Base-by-base conservation (phyloP, 1,140 invertebrate genomes). In the Calephelis nemesis region DNA sequence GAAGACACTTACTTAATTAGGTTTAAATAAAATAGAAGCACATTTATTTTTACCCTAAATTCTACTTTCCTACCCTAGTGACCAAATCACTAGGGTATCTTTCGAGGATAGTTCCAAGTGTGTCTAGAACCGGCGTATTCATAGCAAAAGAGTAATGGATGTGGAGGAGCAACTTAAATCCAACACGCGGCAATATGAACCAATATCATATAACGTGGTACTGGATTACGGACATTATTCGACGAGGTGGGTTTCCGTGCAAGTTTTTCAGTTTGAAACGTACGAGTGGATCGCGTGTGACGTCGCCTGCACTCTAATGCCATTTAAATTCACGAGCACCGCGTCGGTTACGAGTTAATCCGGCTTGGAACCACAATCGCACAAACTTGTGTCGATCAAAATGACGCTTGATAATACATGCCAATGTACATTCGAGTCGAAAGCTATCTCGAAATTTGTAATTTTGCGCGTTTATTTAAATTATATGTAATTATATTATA, bases 301-400 rank as follows among this genome's bases (percentile, higher is more conserved):
- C 49, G 65, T 64, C 47, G 47, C 58, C 47, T 52, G 52, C 63
- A 63, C 69, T 62, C 40, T 75, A 73, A 75, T 75, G 54, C 69
- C 50, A 77, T 77, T 73, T 70, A 72, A 73, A 77, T 77, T 77
- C 74, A 69, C 52, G 64, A 66, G 65, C 48, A 54, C 68, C 65
- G 58, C 69, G 62, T 63, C 60, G 47, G 70, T 69, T 73, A 69
- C 67, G 73, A 77, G 67, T 72, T 75, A 77, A 77, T 73, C 73
- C 71, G 68, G 49, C 58, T 63, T 30, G 67, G 62, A 49, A 62
- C 47, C 68, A 54, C 67, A 69, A 73, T 70, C 65, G 74, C 70
- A 73, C 68, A 70, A 71, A 75, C 71, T 73, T 69, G 66, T 70
- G 72, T 76, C 77, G 73, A 74, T 74, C 68, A 66, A 67, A 71